These are phyloP conservation scores for Lysandra bellargus DNA, from an alignment of 2,888 invertebrate genomes.

Conservation along the genomic window DNA sequence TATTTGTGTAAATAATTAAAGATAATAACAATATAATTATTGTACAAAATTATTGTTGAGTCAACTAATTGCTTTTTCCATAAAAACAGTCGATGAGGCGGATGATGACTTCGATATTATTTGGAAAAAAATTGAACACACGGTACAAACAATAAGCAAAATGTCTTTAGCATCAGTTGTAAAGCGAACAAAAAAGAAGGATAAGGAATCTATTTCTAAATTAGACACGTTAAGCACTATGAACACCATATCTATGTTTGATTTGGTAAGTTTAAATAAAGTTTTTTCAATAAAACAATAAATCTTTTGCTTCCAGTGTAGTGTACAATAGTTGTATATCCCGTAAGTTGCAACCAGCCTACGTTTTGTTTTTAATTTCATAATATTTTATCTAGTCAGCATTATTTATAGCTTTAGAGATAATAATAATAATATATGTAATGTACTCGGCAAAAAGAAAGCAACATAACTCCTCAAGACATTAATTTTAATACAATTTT, in stretches of 20 bases:
- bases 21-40: no score
- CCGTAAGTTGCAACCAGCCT: neutral
- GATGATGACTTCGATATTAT: conserved; percentile 61
- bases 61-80: neutral
- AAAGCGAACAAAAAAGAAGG: conserved; percentile 60
- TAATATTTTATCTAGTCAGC: neutral
- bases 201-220: neutral
- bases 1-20: no score
- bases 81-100: conserved; percentile 51
- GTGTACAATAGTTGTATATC: no score
- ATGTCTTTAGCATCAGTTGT: conserved; percentile 62
- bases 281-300: no score
- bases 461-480: no score
- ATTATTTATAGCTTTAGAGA: neutral
- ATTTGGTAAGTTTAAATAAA: neutral
- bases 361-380: neutral
- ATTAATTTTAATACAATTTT: neutral
- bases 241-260: neutral
- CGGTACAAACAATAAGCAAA: conserved; percentile 55
- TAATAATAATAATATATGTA: neutral
- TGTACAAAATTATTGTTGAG: neutral
- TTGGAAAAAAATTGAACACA: conserved; percentile 57
- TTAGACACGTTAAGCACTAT: neutral
- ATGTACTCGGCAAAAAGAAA: no score
- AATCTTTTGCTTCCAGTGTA: no score